A percentile compares a stretch with the other conserved stretches of the same genome.
These are phyloP conservation scores for Sander vitreus DNA, from an alignment of 2,113 vertebrate species.

Conservation along the genomic window DNA sequence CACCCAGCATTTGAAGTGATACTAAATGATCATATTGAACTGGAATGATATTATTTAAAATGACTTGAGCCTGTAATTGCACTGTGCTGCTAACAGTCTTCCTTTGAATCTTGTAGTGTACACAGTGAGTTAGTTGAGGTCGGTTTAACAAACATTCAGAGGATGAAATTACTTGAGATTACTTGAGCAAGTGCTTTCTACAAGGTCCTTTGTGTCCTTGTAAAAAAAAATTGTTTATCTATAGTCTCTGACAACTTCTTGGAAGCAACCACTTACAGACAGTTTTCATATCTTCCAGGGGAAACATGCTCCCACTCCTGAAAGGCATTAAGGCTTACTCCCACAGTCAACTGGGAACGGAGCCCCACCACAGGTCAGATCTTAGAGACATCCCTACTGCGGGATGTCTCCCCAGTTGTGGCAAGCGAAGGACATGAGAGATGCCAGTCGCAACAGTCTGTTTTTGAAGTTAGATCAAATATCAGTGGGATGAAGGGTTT, in stretches of 20 bases:
- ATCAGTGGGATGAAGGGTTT: constrained; percentile 38
- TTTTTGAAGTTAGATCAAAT: constrained; percentile 42
- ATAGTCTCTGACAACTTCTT: constrained; percentile 34
- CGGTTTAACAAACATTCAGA: constrained; percentile 27
- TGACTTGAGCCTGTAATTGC: constrained; percentile 22
- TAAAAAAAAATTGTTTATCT: constrained; percentile 42
- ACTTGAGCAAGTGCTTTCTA: constrained; percentile 7
- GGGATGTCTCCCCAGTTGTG: neutral
- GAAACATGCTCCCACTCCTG: constrained; percentile 8
- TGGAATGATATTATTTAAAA: constrained; percentile 22
- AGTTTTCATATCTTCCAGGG: constrained; percentile 42
- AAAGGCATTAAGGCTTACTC: constrained; percentile 15
- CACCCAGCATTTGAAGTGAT: neutral
- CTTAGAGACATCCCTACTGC: neutral
- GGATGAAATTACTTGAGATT: neutral
- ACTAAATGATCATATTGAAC: constrained; percentile 9
- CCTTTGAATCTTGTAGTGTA: neutral
- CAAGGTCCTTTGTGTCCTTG: constrained; percentile 24
- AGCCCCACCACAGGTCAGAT: constrained; percentile 7
- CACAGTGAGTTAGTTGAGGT: constrained; percentile 18
- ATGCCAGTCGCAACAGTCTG: constrained; percentile 23
- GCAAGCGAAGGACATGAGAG: constrained; percentile 8
- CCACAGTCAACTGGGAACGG: constrained; percentile 24
- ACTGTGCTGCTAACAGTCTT: neutral
- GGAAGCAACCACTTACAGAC: constrained; percentile 39